Conservation (phyloP, 2,797 vertebrate genomes). For the Linurgus olivaceus region DNA sequence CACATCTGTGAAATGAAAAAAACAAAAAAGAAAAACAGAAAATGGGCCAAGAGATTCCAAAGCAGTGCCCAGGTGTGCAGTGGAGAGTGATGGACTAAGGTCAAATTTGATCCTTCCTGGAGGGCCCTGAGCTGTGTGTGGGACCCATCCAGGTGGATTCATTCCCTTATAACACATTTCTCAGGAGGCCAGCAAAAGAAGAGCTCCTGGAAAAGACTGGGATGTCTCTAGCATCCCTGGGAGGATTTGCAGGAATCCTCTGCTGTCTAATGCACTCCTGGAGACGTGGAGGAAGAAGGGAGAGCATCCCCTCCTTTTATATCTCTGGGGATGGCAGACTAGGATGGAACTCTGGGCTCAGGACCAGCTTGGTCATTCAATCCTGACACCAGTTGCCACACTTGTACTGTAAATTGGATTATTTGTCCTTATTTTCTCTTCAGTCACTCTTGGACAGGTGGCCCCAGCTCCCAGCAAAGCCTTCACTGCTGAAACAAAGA, state of each 20-base stretch:
- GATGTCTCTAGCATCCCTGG: constrained; percentile 23
- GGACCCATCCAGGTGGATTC: not conserved
- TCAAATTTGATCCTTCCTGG: not conserved
- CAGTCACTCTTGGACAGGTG: not conserved
- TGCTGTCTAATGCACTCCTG: constrained; percentile 12
- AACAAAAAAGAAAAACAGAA: not conserved
- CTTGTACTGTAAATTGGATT: not conserved
- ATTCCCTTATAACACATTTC: not conserved
- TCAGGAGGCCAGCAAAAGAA: constrained; percentile 23
- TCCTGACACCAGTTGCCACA: not conserved
- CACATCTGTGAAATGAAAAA: not conserved
- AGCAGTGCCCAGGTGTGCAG: not conserved
- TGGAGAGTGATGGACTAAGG: not conserved
- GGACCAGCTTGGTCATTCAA: not conserved
- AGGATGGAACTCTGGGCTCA: not conserved
- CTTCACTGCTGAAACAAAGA: not conserved
- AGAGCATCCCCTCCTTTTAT: constrained; percentile 16
- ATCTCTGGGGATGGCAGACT: not conserved
- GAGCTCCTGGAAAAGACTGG: constrained; percentile 42
- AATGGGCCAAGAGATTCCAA: not conserved
- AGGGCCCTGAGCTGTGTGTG: not conserved
- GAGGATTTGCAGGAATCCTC: constrained; percentile 52
- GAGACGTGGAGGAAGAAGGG: constrained; percentile 26
- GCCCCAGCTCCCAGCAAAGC: not conserved
- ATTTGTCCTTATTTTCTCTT: not conserved